These are phyloP conservation scores for Enteromius unitaeniatus DNA, from an alignment of 2,797 vertebrate genomes.

Conservation along the genomic window DNA sequence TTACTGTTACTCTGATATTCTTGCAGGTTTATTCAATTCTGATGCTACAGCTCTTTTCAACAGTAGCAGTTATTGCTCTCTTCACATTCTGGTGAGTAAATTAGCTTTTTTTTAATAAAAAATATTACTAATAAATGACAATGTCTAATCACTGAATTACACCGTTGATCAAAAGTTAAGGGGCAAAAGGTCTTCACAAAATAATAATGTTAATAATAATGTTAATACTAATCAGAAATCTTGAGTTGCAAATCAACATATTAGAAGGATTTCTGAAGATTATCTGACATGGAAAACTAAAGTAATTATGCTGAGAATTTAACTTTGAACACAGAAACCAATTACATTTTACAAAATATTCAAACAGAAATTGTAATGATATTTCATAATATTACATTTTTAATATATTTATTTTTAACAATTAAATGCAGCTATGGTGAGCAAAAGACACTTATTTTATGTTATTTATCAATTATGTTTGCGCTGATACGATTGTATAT, in stretches of 20 bases:
- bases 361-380: not conserved
- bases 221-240: not conserved
- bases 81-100: constrained; percentile 92
- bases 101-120: not conserved
- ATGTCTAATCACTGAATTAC: not conserved
- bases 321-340: not conserved
- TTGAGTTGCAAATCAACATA: not conserved
- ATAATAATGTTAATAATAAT: too few species aligned
- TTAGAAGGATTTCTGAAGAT: not conserved
- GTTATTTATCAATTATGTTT: not conserved
- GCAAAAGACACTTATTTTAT: not conserved
- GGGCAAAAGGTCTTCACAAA: not conserved
- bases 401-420: not conserved
- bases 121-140: not conserved
- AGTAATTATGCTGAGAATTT: not conserved
- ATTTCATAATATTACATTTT: not conserved
- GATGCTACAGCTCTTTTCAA: constrained; percentile 88
- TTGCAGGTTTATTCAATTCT: constrained; percentile 92
- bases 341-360: not conserved
- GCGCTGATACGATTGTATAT: not conserved
- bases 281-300: not conserved
- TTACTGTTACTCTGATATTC: not conserved
- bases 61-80: constrained; percentile 84
- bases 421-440: not conserved
- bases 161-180: not conserved